Evolutionary conservation across 2,888 invertebrate genomes (phyloP).

Genomic region (Platerodrilus igneus): DNA sequence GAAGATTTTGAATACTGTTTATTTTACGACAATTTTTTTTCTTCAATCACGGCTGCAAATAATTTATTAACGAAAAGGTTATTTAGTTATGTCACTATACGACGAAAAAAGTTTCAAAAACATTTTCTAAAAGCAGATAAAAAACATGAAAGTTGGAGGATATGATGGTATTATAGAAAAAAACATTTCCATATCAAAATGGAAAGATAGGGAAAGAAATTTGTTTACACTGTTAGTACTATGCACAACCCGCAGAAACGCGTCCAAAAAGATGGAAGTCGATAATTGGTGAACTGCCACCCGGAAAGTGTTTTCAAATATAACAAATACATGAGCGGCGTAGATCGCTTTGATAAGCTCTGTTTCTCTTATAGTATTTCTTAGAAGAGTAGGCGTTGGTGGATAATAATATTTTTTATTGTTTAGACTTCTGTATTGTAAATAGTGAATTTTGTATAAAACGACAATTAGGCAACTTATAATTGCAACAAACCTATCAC

Average conservation of each 20-base stretch:
- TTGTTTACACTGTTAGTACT: no score
- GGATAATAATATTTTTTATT: conserved; percentile 4
- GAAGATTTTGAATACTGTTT: conserved; percentile 3
- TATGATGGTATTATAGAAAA: conserved; percentile 1
- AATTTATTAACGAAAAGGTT: conserved; percentile 1
- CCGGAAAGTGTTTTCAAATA: conserved; percentile 1
- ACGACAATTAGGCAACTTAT: no score
- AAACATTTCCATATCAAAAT: conserved; percentile 8
- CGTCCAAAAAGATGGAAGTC: conserved; percentile 1
- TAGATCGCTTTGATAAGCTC: not conserved
- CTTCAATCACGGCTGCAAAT: no score
- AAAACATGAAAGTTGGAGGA: conserved; percentile 5
- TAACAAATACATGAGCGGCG: conserved; percentile 4
- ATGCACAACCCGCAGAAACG: no score
- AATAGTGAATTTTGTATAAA: no score
- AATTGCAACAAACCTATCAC: no score
- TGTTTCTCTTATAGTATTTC: not conserved
- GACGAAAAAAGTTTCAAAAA: conserved; percentile 3
- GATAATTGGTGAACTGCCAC: conserved; percentile 1
- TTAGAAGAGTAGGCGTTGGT: conserved; percentile 1
- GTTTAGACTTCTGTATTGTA: conserved; percentile 1
- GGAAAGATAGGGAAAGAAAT: no score
- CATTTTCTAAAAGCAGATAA: conserved; percentile 4
- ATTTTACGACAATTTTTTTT: conserved; percentile 2
- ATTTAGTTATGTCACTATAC: conserved; percentile 3